Conservation (phyloP, 1,140 invertebrate species). For the Anoplophora glabripennis region DNA sequence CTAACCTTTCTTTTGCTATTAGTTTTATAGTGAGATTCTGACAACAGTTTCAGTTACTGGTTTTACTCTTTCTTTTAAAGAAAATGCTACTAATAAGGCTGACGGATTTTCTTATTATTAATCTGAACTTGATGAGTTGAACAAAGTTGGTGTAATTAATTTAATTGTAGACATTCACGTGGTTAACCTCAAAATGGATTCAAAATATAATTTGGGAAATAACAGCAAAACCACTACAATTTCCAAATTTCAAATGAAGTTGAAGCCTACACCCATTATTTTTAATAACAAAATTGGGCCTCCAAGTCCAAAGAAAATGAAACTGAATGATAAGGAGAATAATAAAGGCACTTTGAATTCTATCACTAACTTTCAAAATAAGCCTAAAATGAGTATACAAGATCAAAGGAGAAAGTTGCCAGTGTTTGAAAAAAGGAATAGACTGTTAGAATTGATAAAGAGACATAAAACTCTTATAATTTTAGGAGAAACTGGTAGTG, state of each 20-base stretch:
- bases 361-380: slow-evolving; percentile 26
- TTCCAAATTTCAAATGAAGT: slow-evolving; percentile 36
- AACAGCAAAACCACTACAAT: slow-evolving; percentile 18
- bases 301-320: slow-evolving; percentile 18
- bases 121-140: no score
- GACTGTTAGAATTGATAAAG: slow-evolving; percentile 56
- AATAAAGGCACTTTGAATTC: slow-evolving; percentile 13
- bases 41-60: no score
- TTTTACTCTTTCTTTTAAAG: no score
- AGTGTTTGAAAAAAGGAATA: slow-evolving; percentile 53
- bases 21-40: no score
- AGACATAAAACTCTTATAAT: slow-evolving; percentile 66
- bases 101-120: no score
- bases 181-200: slow-evolving; percentile 23
- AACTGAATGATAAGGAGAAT: slow-evolving; percentile 14
- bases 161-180: slow-evolving; percentile 3
- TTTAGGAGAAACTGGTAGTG: slow-evolving; percentile 86
- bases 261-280: slow-evolving; percentile 37
- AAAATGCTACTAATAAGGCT: no score
- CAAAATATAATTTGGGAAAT: slow-evolving; percentile 33
- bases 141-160: neutral
- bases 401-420: slow-evolving; percentile 55
- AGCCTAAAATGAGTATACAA: slow-evolving; percentile 46
- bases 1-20: no score
- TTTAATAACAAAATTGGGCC: slow-evolving; percentile 38